Base-by-base conservation (phyloP, 2,797 vertebrate genomes). In the Phalloptychus januarius region DNA sequence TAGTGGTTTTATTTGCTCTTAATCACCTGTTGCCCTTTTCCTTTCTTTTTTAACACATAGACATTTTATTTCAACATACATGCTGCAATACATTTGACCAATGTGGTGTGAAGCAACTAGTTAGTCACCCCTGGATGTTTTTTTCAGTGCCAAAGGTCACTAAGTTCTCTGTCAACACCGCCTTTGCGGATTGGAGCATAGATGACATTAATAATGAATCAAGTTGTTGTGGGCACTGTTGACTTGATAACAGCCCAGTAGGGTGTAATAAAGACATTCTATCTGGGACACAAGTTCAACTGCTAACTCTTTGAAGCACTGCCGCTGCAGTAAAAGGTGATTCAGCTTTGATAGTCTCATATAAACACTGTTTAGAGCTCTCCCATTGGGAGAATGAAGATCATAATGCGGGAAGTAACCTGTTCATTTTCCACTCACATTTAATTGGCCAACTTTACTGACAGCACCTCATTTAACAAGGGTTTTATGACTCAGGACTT, bases 131-230 rank as follows among this genome's bases (percentile, higher is more conserved):
- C 63, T 72, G 71, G 7, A 52, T 52, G 7, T 1, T 8, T 50
- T 50, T 50, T 71, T 44, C 61, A 76, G 48, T 84, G 77, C 86
- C 74, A 92, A 87, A 92, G 91, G 89, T 89, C 80, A 91, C 40
- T 73, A 28, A 86, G 83, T 91, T 93, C 50, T 71, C 40, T 82
- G 76, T 80, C 83, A 74, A 85, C 83, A 16, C 81, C 91, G 91
- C 79, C 69, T 33, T 67, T 79, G 83, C 83, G 92, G 89, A 95
- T 94, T 94, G 93, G 87, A 83, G 88, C 79, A 25, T 48, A 72
- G 75, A 83, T 75, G 83, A 80, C 87, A 93, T 93, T 95, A 93
- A 92, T 92, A 86, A 94, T 89, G 79, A 90, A 84, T 89, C 88
- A 89, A 87, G 82, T 84, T 81, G 83, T 84, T 76, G 88, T 76